Conservation (phyloP, 2,888 invertebrate genomes). For the Muscina levida region DNA sequence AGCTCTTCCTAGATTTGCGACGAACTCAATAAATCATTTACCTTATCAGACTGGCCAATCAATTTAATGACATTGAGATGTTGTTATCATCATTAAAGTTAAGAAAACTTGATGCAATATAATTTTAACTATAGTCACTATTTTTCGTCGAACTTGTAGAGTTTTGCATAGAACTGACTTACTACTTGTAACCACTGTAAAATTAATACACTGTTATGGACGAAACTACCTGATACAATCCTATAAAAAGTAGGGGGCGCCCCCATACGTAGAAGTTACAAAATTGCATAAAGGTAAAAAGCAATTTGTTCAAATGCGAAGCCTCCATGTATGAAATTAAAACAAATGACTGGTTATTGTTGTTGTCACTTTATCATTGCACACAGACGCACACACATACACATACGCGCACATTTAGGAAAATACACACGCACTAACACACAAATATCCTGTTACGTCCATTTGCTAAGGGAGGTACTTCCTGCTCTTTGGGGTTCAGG, state of each 20-base stretch:
- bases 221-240: too few relatives aligned
- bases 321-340: conserved; percentile 45
- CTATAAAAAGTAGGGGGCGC: not conserved
- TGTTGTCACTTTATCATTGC: conserved; percentile 36
- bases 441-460: not conserved
- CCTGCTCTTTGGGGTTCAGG: not conserved
- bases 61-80: too few relatives aligned
- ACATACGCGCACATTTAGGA: not conserved
- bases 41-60: too few relatives aligned
- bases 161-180: too few relatives aligned
- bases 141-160: too few relatives aligned
- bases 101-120: too few relatives aligned
- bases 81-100: too few relatives aligned
- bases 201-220: not conserved
- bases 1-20: too few relatives aligned
- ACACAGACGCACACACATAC: not conserved
- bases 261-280: conserved; percentile 5
- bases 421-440: not conserved
- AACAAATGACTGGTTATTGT: conserved; percentile 47
- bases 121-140: too few relatives aligned
- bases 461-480: conserved; percentile 14
- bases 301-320: conserved; percentile 42
- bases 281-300: conserved; percentile 41
- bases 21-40: too few relatives aligned
- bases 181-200: too few relatives aligned